Evolutionary conservation across 1,140 invertebrate genomes (phyloP), one percentile per base, ranked within the genome.

Genomic region (Drosophila biarmipes): DNA sequence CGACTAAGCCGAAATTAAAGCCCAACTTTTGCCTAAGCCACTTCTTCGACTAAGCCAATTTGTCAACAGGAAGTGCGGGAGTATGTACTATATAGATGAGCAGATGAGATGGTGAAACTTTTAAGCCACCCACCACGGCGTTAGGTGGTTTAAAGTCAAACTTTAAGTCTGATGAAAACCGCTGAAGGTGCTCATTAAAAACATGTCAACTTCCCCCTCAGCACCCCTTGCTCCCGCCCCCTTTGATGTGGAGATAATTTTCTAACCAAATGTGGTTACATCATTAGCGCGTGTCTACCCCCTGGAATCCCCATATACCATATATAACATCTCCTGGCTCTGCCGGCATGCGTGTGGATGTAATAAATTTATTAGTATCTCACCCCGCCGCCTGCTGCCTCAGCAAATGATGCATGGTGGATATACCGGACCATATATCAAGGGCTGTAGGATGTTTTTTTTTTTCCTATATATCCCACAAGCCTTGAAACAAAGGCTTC

Each of bases 361-460:
- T 87, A 89, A 87, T 89, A 87, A 87, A 87, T 87, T 87, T 89
- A 87, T 87, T 87, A 87, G 82, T 71, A 79, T 71, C 40, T 53
- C 27, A 42, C 2, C 61, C 37, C 2, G n/a, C 49, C 10, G 42
- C 57, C 17, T 52, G 24, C 54, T 29, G 19, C 56, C 40, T 46
- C 78, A 67, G 59, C 82, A 87, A 86, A 86, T 86, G 82, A 87
- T 86, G 82, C 82, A 81, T 86, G 74, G 66, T 59, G 37, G 78
- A 72, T 78, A 61, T 77, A 67, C 67, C 59, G 75, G 58, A 61
- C 55, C 51, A 72, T 72, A 72, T 80, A 76, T 80, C 62, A 80
- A 80, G 51, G 54, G 66, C 59, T 51, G 66, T 52, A 64, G 58
- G 24, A 24, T 24, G 3, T 24, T 5, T 24, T 5, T 24, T 53